Conservation (phyloP, 2,113 vertebrate species). For the Melierax canorus region DNA sequence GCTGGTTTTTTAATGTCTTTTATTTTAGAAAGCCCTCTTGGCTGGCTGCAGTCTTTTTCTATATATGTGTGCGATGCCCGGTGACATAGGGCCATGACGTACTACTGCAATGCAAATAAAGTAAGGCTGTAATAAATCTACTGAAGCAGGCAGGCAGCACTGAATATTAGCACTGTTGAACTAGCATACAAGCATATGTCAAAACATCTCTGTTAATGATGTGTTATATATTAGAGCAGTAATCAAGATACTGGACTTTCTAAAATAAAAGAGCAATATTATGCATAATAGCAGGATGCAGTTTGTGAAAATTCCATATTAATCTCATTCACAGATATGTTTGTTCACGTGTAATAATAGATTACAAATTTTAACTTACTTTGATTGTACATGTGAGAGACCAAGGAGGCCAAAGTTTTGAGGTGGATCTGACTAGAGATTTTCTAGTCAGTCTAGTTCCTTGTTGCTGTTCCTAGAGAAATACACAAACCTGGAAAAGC, state of each 20-base stretch:
- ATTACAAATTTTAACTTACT: neutral
- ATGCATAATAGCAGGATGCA: neutral
- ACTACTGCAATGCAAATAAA: neutral
- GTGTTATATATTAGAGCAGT: neutral
- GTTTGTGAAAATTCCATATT: neutral
- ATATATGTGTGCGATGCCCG: neutral
- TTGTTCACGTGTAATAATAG: neutral
- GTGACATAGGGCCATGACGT: neutral
- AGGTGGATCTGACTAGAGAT: neutral
- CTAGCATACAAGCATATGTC: neutral
- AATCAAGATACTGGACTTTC: neutral
- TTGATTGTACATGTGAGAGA: neutral
- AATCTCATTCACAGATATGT: neutral
- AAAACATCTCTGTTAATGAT: no score
- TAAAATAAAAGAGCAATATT: neutral
- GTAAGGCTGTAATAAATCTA: neutral
- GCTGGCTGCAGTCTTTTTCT: neutral
- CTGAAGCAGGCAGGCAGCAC: neutral
- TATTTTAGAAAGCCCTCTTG: neutral
- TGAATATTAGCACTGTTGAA: neutral
- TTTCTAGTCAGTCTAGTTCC: neutral
- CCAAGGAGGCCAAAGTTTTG: neutral
- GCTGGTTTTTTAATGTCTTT: neutral
- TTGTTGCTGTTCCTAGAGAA: neutral
- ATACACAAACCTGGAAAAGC: neutral